Percentiles rank a stretch among this genome's conserved stretches.
Conservation (phyloP, 2,888 invertebrate species). For the Eilema caniola region DNA sequence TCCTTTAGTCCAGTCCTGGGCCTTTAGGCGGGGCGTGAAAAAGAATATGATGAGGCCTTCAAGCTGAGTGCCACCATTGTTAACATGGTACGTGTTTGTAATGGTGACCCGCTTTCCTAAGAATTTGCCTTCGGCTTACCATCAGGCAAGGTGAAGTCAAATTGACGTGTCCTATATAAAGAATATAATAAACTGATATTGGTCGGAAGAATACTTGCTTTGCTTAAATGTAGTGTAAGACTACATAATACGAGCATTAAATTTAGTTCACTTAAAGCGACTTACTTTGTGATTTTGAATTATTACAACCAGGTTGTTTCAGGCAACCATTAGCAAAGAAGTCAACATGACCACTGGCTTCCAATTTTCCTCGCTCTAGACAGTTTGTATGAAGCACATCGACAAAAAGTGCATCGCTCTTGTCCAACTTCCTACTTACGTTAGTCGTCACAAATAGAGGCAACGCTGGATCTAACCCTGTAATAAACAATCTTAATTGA, state of each 20-base stretch:
- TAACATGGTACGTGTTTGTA: no score
- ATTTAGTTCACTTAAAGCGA: not conserved
- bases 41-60: no score
- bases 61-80: no score
- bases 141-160: no score
- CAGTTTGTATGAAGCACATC: conserved; percentile 89
- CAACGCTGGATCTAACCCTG: conserved; percentile 89
- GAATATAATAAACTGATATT: no score
- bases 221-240: not conserved
- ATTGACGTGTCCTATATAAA: no score
- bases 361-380: conserved; percentile 85
- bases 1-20: no score
- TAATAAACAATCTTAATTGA: no score
- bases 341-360: conserved; percentile 84
- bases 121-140: no score
- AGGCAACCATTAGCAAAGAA: conserved; percentile 88
- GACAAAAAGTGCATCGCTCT: conserved; percentile 87
- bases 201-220: not conserved
- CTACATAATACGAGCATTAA: no score
- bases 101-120: no score
- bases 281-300: conserved; percentile 63
- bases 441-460: conserved; percentile 87
- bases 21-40: no score
- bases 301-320: conserved; percentile 87
- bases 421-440: conserved; percentile 80